Base-by-base conservation (phyloP, 2,113 vertebrate genomes). In the Eidolon helvum region DNA sequence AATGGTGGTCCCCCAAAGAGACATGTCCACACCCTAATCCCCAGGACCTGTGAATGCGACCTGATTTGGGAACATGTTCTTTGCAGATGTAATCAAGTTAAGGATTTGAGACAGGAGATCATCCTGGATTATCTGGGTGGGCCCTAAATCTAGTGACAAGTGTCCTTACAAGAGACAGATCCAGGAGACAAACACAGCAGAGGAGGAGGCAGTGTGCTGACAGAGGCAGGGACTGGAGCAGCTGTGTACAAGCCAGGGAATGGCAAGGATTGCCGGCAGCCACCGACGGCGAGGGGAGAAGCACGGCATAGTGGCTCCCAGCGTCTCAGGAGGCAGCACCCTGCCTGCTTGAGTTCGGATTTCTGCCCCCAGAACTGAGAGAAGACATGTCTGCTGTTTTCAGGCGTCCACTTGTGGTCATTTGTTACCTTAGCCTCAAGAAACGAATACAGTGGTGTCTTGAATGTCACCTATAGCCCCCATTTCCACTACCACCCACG, bases 71-170 rank as follows among this genome's bases (percentile, higher is more conserved):
- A 91, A 75, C 59, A 40, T 4, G 50, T 74, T 63, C 72, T 90
- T 80, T 66, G 91, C 91, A 79, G 65, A 80, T 48, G 80, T 45
- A 79, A 87, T 94, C 92, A 91, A 74, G 88, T 59, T 33, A 66
- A 82, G 92, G 92, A 78, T 71, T 87, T 86, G 63, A 83, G 77
- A 88, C 63, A 90, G 71, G 68, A 74, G 87, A 82, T 91, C 33
- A 91, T 87, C 68, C n/a, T 59, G 87, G 92, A 80, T 94, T 87
- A 94, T 59, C 48, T 8, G 22, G 18, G 10, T 80, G 87, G 74
- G 82, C 53, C 82, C 61, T 80, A 87, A 75, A 40, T 90, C 87
- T 74, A 85, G 30, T 1, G 71, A 93, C 55, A 65, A 61, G 75
- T 82, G 74, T 93, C 86, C 86, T 79, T 85, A 61, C 28, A 63